Percentiles rank a stretch among this genome's conserved stretches.
Conservation (phyloP, 2,797 vertebrate species). For the Tarsius wallacei region DNA sequence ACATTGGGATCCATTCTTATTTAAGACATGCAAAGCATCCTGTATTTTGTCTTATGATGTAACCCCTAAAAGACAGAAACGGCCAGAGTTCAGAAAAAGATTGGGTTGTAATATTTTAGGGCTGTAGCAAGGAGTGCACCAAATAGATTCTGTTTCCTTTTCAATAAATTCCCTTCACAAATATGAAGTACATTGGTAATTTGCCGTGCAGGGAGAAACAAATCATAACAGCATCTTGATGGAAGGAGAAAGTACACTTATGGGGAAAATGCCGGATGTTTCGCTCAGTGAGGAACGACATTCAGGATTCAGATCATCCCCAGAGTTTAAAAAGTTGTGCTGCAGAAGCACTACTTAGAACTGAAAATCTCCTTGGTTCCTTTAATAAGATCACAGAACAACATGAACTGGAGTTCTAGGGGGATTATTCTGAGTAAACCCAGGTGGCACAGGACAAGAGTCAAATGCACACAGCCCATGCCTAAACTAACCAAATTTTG, state of each 20-base stretch:
- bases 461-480: neutral
- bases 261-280: neutral
- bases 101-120: neutral
- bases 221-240: neutral
- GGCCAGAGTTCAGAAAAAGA: neutral
- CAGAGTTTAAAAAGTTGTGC: neutral
- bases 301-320: neutral
- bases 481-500: neutral
- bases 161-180: conserved; percentile 51
- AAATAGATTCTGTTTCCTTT: conserved; percentile 13
- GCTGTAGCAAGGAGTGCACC: neutral
- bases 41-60: neutral
- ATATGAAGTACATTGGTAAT: conserved; percentile 59
- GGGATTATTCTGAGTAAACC: conserved; percentile 14
- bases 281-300: neutral
- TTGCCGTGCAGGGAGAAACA: neutral
- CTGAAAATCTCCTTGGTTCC: neutral
- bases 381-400: neutral
- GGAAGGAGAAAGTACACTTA: neutral
- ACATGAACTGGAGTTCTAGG: neutral
- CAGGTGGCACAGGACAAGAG: neutral
- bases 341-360: neutral
- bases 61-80: neutral
- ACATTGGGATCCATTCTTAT: neutral
- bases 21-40: neutral